Percentiles rank a stretch among this genome's conserved stretches.
phyloP scores from a whole-genome alignment of 1,140 invertebrate species.

The Spodoptera frugiperda region DNA sequence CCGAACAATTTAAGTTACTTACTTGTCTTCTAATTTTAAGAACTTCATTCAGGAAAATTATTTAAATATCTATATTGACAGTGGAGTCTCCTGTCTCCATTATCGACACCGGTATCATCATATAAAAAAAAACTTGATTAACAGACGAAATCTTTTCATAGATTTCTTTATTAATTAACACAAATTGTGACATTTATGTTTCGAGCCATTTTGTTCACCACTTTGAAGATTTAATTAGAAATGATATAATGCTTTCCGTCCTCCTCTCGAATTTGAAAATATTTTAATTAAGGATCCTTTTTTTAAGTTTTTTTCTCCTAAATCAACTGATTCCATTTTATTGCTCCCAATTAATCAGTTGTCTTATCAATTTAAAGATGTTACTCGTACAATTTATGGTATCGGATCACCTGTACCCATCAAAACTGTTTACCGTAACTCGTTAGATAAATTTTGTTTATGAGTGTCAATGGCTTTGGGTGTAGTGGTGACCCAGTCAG shows the following conservation, averaged over 20 bases:
- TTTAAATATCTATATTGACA: neutral
- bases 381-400: slow-evolving; percentile 63
- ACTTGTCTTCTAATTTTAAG: too few species aligned
- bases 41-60: neutral
- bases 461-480: slow-evolving; percentile 72
- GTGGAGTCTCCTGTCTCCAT: slow-evolving; percentile 11
- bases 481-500: slow-evolving; percentile 65
- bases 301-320: slow-evolving; percentile 15
- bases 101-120: slow-evolving; percentile 3
- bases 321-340: slow-evolving; percentile 29
- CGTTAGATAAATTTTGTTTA: slow-evolving; percentile 69
- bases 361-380: slow-evolving; percentile 49
- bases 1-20: too few species aligned
- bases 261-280: slow-evolving; percentile 11
- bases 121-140: slow-evolving; percentile 19
- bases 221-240: slow-evolving; percentile 3
- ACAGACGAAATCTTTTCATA: neutral
- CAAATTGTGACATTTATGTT: slow-evolving; percentile 27
- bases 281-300: slow-evolving; percentile 33
- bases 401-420: slow-evolving; percentile 60
- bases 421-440: slow-evolving; percentile 74
- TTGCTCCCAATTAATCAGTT: slow-evolving; percentile 49
- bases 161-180: slow-evolving; percentile 20
- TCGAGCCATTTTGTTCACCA: neutral
- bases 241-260: slow-evolving; percentile 28